Conservation (phyloP, 1,140 invertebrate genomes). For the Phocides pigmalion region DNA sequence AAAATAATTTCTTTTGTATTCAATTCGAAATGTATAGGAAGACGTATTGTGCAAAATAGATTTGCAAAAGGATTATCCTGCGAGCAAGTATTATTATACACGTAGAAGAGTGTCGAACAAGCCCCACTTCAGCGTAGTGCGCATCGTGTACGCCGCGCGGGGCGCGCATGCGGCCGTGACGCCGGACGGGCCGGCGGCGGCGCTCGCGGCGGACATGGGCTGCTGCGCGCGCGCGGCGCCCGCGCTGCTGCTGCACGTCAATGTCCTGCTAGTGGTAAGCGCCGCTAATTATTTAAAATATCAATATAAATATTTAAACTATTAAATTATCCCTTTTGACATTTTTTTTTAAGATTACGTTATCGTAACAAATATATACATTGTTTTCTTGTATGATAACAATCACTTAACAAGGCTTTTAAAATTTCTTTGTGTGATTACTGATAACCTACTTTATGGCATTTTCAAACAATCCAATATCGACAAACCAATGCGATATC, state of each 20-base stretch:
- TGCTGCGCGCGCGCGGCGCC: slow-evolving; percentile 41
- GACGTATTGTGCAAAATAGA: slow-evolving; percentile 2
- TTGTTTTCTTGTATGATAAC: no score
- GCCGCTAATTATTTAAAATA: not conserved
- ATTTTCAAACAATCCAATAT: no score
- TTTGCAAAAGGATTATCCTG: not conserved
- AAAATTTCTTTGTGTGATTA: no score
- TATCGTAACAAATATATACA: no score
- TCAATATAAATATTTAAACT: no score
- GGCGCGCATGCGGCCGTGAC: not conserved
- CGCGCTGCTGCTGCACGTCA: slow-evolving; percentile 50
- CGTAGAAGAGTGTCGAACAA: slow-evolving; percentile 11
- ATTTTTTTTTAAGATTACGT: no score
- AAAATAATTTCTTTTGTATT: not conserved
- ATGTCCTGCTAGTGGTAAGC: slow-evolving; percentile 48
- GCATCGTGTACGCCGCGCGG: not conserved
- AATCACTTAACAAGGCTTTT: no score
- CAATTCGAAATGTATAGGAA: not conserved
- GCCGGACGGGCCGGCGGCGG: not conserved
- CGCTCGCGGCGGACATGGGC: not conserved
- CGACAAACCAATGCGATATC: no score
- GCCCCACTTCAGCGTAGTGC: slow-evolving; percentile 4
- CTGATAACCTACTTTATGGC: no score
- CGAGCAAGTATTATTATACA: not conserved
- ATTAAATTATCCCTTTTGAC: no score